phyloP scores from a whole-genome alignment of 2,888 invertebrate species.

The Nemapogon koenigi region DNA sequence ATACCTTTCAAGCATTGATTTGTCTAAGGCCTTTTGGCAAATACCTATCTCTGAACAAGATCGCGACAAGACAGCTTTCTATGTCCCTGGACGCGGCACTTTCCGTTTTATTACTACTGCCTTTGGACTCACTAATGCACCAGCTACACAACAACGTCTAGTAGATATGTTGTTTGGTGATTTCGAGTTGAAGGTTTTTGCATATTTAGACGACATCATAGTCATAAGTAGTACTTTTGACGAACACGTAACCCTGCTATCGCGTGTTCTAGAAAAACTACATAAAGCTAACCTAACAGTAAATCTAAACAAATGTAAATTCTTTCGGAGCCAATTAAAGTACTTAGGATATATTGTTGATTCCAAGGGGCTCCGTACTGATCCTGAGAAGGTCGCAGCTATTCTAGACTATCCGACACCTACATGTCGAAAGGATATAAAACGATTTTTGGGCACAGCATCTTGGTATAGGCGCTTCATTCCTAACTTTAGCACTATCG shows the following conservation, averaged over 20 bases:
- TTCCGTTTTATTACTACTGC: slow-evolving; percentile 3
- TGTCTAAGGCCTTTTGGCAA: slow-evolving; percentile 14
- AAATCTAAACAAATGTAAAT: slow-evolving; percentile 15
- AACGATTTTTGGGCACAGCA: slow-evolving; percentile 18
- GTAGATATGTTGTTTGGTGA: slow-evolving; percentile 18
- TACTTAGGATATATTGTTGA: slow-evolving; percentile 20
- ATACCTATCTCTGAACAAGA: slow-evolving; percentile 11
- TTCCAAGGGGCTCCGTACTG: slow-evolving; percentile 18
- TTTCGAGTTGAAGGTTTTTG: slow-evolving; percentile 18
- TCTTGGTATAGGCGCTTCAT: slow-evolving; percentile 20
- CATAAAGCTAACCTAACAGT: slow-evolving; percentile 17
- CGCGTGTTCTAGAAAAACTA: slow-evolving; percentile 16
- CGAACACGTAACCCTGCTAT: slow-evolving; percentile 17
- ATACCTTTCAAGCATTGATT: slow-evolving; percentile 16
- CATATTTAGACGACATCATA: slow-evolving; percentile 19
- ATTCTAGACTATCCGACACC: slow-evolving; percentile 20
- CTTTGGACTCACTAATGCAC: slow-evolving; percentile 18
- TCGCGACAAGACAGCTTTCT: slow-evolving; percentile 15
- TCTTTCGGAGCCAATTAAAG: slow-evolving; percentile 6
- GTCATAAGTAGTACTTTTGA: slow-evolving; percentile 16
- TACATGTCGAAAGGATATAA: slow-evolving; percentile 16
- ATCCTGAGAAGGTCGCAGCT: slow-evolving; percentile 20
- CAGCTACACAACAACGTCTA: slow-evolving; percentile 21
- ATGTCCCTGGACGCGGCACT: slow-evolving; percentile 9
- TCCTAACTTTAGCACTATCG: slow-evolving; percentile 18